Conservation (phyloP, 2,888 invertebrate genomes). For the Chrysolina americana region DNA sequence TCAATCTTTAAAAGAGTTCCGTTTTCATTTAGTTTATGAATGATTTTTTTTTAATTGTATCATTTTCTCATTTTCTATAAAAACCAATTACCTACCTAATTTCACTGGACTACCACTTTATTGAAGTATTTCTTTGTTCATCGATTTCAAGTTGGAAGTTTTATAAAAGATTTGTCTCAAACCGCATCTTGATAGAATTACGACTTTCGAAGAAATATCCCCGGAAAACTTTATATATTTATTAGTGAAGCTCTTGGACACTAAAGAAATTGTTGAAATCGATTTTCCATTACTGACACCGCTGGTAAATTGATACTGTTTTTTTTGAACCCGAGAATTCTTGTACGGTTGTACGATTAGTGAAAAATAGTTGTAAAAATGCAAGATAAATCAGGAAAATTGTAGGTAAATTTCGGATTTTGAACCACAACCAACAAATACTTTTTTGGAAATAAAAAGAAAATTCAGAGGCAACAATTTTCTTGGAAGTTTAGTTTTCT, state of each 20-base stretch:
- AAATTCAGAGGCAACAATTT: no score
- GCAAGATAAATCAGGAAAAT: no score
- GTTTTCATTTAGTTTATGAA: no score
- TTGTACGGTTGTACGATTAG: background rate
- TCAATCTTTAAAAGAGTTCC: no score
- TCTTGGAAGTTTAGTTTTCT: no score
- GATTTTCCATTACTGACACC: conserved; percentile 20
- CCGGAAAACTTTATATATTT: conserved; percentile 30
- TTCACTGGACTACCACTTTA: conserved; percentile 16
- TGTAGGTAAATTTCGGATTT: no score
- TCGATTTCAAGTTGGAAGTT: conserved; percentile 26
- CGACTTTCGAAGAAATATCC: conserved; percentile 27
- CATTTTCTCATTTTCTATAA: background rate
- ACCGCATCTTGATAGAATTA: conserved; percentile 31
- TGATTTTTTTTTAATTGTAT: no score
- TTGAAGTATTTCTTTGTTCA: conserved; percentile 13
- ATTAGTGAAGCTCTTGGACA: conserved; percentile 24
- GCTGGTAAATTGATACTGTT: background rate
- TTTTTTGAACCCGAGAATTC: background rate
- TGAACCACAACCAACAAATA: no score
- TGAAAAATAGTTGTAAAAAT: no score
- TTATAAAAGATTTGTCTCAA: conserved; percentile 30
- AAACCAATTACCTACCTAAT: background rate
- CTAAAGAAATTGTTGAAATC: background rate
- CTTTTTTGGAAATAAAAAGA: no score